A percentile compares a stretch with the other conserved stretches of the same genome.
Conservation (phyloP, 1,140 invertebrate species). For the Formica exsecta region DNA sequence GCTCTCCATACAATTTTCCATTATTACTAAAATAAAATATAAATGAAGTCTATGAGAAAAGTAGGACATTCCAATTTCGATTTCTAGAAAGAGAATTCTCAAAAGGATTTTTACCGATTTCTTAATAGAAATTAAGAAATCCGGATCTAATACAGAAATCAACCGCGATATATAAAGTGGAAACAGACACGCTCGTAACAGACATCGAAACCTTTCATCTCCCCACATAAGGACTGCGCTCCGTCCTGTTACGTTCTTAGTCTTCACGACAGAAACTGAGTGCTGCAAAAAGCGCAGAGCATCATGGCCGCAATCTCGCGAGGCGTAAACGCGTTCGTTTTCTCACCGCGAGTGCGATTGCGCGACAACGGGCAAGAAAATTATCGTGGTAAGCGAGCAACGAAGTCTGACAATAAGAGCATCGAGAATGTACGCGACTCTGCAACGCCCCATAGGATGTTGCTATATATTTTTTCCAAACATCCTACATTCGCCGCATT, state of each 20-base stretch:
- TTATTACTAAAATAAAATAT: not conserved
- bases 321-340: slow-evolving; percentile 31
- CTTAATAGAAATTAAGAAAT: not conserved
- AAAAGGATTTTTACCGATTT: not conserved
- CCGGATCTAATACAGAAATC: not conserved
- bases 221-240: not conserved
- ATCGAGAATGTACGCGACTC: not conserved
- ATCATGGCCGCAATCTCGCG: not conserved
- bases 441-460: slow-evolving; percentile 17
- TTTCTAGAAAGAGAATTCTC: not conserved
- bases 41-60: not conserved
- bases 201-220: not conserved
- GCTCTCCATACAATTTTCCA: not conserved
- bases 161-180: not conserved
- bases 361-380: slow-evolving; percentile 18
- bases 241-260: not conserved
- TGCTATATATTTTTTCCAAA: slow-evolving; percentile 24
- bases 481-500: not conserved
- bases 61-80: not conserved
- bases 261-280: not conserved
- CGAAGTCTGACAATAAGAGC: slow-evolving; percentile 44
- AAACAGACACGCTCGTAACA: not conserved
- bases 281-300: not conserved
- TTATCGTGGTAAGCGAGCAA: not conserved
- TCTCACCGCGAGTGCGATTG: slow-evolving; percentile 2